Evolutionary conservation across 2,888 invertebrate species (phyloP), one percentile per base, ranked within the genome.

Genomic region (Blomia tropicalis): DNA sequence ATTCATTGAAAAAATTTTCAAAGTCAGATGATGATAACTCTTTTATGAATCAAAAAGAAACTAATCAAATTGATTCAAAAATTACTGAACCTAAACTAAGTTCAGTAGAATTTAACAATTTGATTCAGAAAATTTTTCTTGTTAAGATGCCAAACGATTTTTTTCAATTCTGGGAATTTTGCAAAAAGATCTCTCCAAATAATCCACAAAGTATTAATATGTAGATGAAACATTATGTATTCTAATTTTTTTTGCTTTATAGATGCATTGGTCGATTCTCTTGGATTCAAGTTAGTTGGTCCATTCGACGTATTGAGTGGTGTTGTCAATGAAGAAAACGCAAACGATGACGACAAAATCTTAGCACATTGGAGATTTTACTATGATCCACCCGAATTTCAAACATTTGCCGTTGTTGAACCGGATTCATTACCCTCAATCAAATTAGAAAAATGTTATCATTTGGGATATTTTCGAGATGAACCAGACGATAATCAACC

Each of bases 371-470:
- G 88, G 85, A 80, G 95, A 69, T 93, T 85, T 75, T 89, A 81
- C 72, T 89, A 84, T 74, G 95, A 96, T 77, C 88, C 91, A 11
- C 93, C 95, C 11, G 93, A 95, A 75, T 87, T 92, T 74, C 87
- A 89, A 76, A 77, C 77, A 29, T 71, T 76, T 19, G 66, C 76
- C 19, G 68, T 66, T 60, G 71, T 72, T 31, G 66, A 66, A 70
- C 80, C 81, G 58, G 79, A 79, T 58, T 19, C 44, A 19, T 56
- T 29, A 2, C 29, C 27, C 22, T 22, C 47, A 31, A 30, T 22
- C 56, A n/a, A 54, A 29, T 36, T 36, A 11, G 17, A 17, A 11
- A 11, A 11, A 36, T 36, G 36, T 17, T 30, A 60, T 47, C 56
- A 60, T 65, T 60, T 51, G 1, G 64, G 44, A 17, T 65, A 65